phyloP scores from a whole-genome alignment of 37 sponge, comb jelly and placozoan genomes.

The Cladorhizidae sp. region DNA sequence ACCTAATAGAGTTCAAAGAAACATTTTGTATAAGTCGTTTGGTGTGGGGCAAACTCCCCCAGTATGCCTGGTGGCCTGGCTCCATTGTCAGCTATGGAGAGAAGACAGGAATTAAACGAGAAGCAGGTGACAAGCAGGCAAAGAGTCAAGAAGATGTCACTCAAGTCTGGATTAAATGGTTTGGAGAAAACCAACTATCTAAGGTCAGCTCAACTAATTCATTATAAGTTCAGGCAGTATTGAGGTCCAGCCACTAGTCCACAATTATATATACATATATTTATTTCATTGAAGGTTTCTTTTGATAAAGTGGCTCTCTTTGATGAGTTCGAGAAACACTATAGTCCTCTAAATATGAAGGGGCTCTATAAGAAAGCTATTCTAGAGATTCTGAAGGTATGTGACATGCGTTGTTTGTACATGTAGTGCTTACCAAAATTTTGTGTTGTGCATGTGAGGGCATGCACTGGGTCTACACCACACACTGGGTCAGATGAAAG shows the following conservation, averaged over 20 bases:
- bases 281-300: conserved; percentile 26
- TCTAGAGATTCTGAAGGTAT: conserved; percentile 58
- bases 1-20: neutral
- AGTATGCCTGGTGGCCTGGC: conserved; percentile 93
- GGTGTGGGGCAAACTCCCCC: conserved; percentile 84
- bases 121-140: neutral
- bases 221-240: no score
- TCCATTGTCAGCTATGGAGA: conserved; percentile 34
- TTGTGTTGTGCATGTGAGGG: no score
- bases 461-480: no score
- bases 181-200: conserved; percentile 84
- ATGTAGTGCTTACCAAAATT: no score
- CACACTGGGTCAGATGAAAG: no score
- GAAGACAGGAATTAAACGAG: neutral
- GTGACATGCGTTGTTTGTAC: no score
- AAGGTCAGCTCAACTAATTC: conserved; percentile 47
- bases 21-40: conserved; percentile 46
- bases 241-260: no score
- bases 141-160: neutral
- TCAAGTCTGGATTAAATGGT: conserved; percentile 78
- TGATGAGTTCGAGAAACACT: conserved; percentile 17
- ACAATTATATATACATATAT: no score
- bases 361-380: conserved; percentile 72
- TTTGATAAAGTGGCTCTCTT: conserved; percentile 27
- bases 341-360: conserved; percentile 38